phyloP scores from a whole-genome alignment of 2,797 vertebrate species.

The Crocodylus rhombifer region DNA sequence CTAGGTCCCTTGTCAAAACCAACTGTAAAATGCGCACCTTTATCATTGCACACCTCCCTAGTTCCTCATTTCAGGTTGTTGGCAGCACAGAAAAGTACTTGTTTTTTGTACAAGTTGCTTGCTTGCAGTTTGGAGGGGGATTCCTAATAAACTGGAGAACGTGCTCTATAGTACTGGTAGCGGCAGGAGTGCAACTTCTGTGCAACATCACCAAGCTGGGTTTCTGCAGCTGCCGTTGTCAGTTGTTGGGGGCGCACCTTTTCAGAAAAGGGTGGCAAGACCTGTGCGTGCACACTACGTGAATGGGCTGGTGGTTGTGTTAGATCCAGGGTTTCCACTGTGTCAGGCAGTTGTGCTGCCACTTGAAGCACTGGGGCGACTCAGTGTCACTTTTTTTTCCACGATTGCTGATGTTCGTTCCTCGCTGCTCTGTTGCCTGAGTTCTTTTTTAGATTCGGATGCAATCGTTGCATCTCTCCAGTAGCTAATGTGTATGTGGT shows the following conservation, averaged over 20 bases:
- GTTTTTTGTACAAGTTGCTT: neutral
- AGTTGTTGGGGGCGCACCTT: neutral
- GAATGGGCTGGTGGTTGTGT: neutral
- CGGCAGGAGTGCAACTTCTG: neutral
- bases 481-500: neutral
- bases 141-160: neutral
- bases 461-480: neutral
- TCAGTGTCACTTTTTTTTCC: neutral
- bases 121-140: neutral
- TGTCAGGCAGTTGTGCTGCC: neutral
- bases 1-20: neutral
- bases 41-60: neutral
- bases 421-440: neutral
- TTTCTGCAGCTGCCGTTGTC: neutral
- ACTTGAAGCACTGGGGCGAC: neutral
- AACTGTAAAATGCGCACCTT: neutral
- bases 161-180: rapidly evolving
- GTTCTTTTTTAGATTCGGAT: neutral
- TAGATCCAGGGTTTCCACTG: neutral
- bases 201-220: neutral
- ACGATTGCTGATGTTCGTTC: neutral
- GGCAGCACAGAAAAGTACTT: neutral
- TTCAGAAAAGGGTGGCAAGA: neutral
- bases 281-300: neutral
- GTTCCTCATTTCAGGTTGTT: neutral